Conservation (phyloP, 2,797 vertebrate species). For the Gobionotothen gibberifrons region DNA sequence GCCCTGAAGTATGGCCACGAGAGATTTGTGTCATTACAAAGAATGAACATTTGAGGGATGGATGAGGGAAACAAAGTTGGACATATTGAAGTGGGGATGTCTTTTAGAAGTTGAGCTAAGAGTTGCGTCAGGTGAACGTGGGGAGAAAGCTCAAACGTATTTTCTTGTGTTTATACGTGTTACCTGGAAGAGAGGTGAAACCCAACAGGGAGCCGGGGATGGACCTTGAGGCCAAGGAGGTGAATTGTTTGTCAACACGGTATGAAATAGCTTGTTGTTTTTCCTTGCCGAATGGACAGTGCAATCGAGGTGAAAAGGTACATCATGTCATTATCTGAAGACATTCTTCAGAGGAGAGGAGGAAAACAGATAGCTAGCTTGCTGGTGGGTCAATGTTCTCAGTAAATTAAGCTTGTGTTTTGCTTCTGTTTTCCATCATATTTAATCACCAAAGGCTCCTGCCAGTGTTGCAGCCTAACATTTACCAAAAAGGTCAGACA, state of each 20-base stretch:
- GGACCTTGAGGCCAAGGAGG: conserved; percentile 40
- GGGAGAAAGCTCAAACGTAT: conserved; percentile 43
- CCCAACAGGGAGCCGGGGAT: conserved; percentile 26
- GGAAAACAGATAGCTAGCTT: background rate
- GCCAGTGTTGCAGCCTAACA: conserved; percentile 57
- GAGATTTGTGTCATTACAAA: conserved; percentile 51
- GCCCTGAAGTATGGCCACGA: conserved; percentile 22
- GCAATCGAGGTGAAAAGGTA: conserved; percentile 32
- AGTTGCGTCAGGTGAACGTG: conserved; percentile 60
- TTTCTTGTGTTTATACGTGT: conserved; percentile 36
- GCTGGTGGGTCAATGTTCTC: conserved; percentile 35
- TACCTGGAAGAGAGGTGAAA: conserved; percentile 34
- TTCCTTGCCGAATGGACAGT: conserved; percentile 34
- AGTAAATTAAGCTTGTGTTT: conserved; percentile 33
- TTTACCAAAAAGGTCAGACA: conserved; percentile 75
- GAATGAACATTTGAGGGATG: conserved; percentile 40
- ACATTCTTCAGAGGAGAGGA: conserved; percentile 18
- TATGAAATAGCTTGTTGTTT: conserved; percentile 22
- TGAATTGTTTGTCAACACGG: conserved; percentile 33
- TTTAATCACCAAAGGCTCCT: conserved; percentile 59
- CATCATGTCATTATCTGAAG: conserved; percentile 41
- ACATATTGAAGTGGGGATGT: conserved; percentile 46
- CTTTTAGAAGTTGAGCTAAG: conserved; percentile 59
- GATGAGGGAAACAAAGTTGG: conserved; percentile 28
- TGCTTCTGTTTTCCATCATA: conserved; percentile 35